Evolutionary conservation across 2,113 vertebrate species (phyloP), one percentile per base, ranked within the genome.

Genomic region (Pituophis catenifer): DNA sequence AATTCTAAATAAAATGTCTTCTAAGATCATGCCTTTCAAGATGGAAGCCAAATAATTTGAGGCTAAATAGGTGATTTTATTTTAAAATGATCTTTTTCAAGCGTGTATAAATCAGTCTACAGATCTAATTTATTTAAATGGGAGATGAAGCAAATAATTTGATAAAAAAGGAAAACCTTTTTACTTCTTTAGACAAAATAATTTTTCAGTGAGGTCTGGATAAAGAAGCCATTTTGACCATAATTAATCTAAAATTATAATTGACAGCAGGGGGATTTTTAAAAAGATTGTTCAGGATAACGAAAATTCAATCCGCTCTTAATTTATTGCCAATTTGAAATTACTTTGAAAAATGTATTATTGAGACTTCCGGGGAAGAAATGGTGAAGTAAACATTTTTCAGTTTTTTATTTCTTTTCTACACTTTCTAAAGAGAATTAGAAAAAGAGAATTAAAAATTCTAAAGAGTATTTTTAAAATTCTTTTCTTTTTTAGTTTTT

Each of bases 1-100:
- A 90, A 94, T 95, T 59, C 91, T 90, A 90, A 88, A 10, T 55
- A 48, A n/a, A 62, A 1, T 44, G 23, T 70, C 58, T 44, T 10
- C 48, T 88, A 50, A 93, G n/a, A 92, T 38, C 44, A 33, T 81
- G 89, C 90, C 89, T 94, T 89, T 29, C 90, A 90, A 87, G 52
- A 24, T 38, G 11, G 26, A 91, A 75, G 9, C 26, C 48, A 85
- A 59, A 38, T 88, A 85, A 33, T 54, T 15, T 44, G 23, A n/a
- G 17, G 15, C 50, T 52, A 55, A n/a, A 70, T 33, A 92, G 53
- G 29, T 10, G 1, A 17, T 24, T 65, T 62, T 23, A 88, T 62
- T 50, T 87, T 87, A 87, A 87, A 19, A 86, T 33, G 12, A 26
- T 23, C 5, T 54, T n/a, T 33, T 75, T 24, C 44, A 91, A 55